Evolutionary conservation across 92 coral and sea anemone genomes (phyloP).

Genomic region (Zoanthus sociatus): DNA sequence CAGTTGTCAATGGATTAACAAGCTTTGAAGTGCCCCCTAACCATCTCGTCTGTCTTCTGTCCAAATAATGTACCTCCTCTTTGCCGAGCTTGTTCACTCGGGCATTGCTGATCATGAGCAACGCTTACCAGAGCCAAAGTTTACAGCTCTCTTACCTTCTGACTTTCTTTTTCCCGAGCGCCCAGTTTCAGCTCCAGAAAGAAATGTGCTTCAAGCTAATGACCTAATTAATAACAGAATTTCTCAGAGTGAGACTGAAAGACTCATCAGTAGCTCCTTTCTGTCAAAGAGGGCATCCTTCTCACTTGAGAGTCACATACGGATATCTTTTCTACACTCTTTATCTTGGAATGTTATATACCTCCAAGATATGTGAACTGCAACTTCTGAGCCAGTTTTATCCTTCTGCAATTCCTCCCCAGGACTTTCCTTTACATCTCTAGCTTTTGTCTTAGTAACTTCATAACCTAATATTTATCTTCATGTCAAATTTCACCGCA

Average conservation of each 20-base stretch:
- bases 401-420: too few species aligned
- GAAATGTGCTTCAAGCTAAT: slow-evolving; percentile 31
- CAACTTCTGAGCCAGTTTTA: too few species aligned
- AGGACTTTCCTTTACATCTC: too few species aligned
- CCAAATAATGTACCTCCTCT: neutral
- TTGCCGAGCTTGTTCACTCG: neutral
- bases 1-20: neutral
- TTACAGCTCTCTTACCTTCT: slow-evolving; percentile 46
- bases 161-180: slow-evolving; percentile 4
- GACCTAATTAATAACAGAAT: slow-evolving; percentile 20
- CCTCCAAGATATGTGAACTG: neutral
- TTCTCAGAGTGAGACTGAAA: slow-evolving; percentile 28
- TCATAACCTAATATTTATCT: too few species aligned
- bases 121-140: neutral
- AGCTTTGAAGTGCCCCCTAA: neutral
- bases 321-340: neutral
- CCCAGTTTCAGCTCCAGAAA: slow-evolving; percentile 19
- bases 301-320: neutral
- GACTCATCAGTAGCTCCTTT: slow-evolving; percentile 1
- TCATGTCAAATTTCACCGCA: too few species aligned
- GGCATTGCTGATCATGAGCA: slow-evolving; percentile 4
- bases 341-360: neutral
- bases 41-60: neutral
- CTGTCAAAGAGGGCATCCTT: slow-evolving; percentile 14
- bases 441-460: too few species aligned